phyloP scores from a whole-genome alignment of 2,113 vertebrate species.

The Labrus mixtus region DNA sequence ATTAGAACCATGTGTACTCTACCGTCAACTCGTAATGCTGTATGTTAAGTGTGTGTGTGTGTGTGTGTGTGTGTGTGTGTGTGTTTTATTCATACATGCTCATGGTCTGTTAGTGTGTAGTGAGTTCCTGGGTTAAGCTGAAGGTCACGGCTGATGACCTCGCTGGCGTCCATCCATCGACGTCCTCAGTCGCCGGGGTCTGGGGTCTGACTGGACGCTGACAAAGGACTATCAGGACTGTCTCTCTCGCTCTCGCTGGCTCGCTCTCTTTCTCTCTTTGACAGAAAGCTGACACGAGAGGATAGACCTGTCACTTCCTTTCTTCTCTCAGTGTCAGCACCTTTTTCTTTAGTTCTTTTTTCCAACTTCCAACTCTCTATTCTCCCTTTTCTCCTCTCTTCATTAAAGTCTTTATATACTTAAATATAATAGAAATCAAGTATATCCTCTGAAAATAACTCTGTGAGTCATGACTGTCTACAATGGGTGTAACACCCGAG shows the following conservation, averaged over 20 bases:
- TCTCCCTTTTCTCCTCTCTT: not conserved
- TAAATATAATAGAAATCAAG: too few relatives aligned
- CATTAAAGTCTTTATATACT: too few relatives aligned
- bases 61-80: slow-evolving; percentile 39
- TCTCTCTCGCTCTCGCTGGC: slow-evolving; percentile 28
- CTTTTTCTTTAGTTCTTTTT: slow-evolving; percentile 5
- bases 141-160: slow-evolving; percentile 54
- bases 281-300: slow-evolving; percentile 56
- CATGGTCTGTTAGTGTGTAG: not conserved
- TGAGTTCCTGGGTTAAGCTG: slow-evolving; percentile 20
- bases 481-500: too few relatives aligned
- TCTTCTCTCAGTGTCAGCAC: slow-evolving; percentile 17
- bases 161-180: slow-evolving; percentile 67
- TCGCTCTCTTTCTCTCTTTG: slow-evolving; percentile 14
- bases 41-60: slow-evolving; percentile 31
- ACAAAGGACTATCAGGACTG: slow-evolving; percentile 59
- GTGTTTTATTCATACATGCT: slow-evolving; percentile 23
- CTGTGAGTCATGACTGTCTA: too few relatives aligned
- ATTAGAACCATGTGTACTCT: slow-evolving; percentile 29
- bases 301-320: not conserved
- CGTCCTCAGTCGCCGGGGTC: slow-evolving; percentile 29
- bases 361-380: not conserved
- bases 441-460: too few relatives aligned
- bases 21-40: slow-evolving; percentile 14
- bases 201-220: slow-evolving; percentile 67